These are phyloP conservation scores for Cheilosia vernalis DNA, from an alignment of 2,888 invertebrate genomes.

Conservation along the genomic window DNA sequence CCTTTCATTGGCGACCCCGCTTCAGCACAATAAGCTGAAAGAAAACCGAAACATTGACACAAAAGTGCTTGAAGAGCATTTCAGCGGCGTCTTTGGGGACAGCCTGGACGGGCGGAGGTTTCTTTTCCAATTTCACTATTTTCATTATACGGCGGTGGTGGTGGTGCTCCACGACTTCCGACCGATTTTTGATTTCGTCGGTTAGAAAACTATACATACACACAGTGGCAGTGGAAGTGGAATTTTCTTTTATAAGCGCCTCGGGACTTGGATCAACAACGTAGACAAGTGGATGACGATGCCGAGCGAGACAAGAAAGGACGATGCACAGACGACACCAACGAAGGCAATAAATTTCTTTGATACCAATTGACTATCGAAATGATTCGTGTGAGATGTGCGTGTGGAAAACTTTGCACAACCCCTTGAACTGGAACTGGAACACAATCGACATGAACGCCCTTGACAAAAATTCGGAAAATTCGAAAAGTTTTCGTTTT, in stretches of 20 bases:
- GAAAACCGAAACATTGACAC: constrained; percentile 53
- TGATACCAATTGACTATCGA: constrained; percentile 71
- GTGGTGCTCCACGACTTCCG: constrained; percentile 45
- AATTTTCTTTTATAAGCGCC: constrained; percentile 65
- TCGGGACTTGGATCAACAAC: constrained; percentile 70
- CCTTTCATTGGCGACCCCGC: not conserved
- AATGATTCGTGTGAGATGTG: constrained; percentile 49
- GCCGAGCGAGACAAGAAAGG: constrained; percentile 25
- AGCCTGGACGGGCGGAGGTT: constrained; percentile 12
- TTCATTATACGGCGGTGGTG: constrained; percentile 50
- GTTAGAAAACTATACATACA: constrained; percentile 13
- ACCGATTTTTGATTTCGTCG: constrained; percentile 60
- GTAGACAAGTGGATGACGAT: constrained; percentile 53
- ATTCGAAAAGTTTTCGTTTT: constrained; percentile 75
- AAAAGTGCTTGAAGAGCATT: constrained; percentile 55
- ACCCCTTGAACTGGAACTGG: constrained; percentile 41
- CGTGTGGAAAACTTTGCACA: constrained; percentile 28
- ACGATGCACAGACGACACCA: constrained; percentile 22
- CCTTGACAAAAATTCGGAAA: constrained; percentile 69
- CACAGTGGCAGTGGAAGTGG: not conserved
- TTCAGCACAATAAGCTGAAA: constrained; percentile 3
- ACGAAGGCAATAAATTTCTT: constrained; percentile 72
- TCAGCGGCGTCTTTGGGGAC: constrained; percentile 47
- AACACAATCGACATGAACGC: constrained; percentile 58
- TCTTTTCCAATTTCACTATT: constrained; percentile 62